Conservation (phyloP, 2,797 vertebrate genomes). For the Hemitrygon akajei region DNA sequence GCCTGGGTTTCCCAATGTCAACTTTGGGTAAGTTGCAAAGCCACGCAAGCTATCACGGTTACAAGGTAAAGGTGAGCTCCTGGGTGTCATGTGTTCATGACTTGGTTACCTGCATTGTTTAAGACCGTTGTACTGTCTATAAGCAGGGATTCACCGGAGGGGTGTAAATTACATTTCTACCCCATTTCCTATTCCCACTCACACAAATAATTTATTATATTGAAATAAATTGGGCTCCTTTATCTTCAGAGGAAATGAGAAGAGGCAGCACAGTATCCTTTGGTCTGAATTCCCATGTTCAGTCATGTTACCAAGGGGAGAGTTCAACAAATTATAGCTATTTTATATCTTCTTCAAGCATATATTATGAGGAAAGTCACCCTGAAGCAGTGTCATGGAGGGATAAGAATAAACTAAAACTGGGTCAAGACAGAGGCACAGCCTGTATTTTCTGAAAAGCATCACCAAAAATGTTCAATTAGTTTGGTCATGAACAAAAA, state of each 20-base stretch:
- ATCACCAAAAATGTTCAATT: neutral
- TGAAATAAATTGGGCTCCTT: neutral
- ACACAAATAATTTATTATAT: neutral
- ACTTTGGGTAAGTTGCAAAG: neutral
- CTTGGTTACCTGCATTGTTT: neutral
- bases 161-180: neutral
- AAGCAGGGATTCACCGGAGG: neutral
- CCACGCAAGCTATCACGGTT: neutral
- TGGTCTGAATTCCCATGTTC: neutral
- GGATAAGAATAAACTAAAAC: constrained; percentile 21
- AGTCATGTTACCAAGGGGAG: neutral
- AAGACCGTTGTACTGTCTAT: neutral
- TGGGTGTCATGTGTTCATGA: neutral
- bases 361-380: neutral
- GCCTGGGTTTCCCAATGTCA: neutral
- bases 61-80: neutral
- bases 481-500: constrained; percentile 1
- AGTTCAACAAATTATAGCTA: neutral
- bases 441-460: neutral
- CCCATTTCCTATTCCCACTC: neutral
- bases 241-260: neutral
- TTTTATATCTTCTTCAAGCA: neutral
- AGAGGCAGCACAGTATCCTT: neutral
- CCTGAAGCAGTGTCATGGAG: neutral
- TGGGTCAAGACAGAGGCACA: neutral